Evolutionary conservation across 2,797 vertebrate genomes (phyloP).

Genomic region (Remorina albescens): DNA sequence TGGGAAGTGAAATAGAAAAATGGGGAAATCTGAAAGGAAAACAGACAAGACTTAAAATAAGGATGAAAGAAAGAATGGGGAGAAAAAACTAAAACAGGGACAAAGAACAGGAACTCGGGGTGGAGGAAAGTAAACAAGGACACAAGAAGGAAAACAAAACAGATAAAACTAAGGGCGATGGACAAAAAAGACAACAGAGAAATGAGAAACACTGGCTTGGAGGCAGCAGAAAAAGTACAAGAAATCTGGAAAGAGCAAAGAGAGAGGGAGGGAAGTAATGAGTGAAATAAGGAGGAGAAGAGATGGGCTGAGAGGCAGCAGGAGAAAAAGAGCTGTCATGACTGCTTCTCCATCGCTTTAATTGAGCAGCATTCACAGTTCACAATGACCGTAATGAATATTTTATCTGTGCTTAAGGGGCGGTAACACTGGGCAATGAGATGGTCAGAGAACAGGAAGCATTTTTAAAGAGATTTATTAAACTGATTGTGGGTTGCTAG

Average conservation of each 20-base stretch:
- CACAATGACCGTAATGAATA: slow-evolving; percentile 70
- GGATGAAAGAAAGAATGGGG: background rate
- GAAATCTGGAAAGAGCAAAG: slow-evolving; percentile 14
- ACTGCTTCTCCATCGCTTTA: slow-evolving; percentile 62
- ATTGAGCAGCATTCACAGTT: slow-evolving; percentile 59
- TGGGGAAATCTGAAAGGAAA: no score
- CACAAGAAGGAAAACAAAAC: background rate
- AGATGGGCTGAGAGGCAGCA: slow-evolving; percentile 23
- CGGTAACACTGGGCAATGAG: slow-evolving; percentile 59
- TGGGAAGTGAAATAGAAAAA: background rate
- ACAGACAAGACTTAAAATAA: background rate
- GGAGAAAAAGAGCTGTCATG: slow-evolving; percentile 53
- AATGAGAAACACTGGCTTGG: background rate
- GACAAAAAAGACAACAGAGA: background rate
- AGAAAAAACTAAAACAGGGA: background rate
- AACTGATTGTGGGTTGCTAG: background rate
- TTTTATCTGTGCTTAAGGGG: slow-evolving; percentile 65
- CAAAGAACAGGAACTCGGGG: background rate
- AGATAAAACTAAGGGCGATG: no score
- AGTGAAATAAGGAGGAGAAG: slow-evolving; percentile 11
- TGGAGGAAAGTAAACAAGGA: background rate
- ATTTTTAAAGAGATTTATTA: background rate
- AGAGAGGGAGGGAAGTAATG: slow-evolving; percentile 15
- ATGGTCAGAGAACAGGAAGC: slow-evolving; percentile 41
- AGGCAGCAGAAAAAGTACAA: background rate